Base-by-base conservation (phyloP, 2,797 vertebrate species). In the Anguilla anguilla region DNA sequence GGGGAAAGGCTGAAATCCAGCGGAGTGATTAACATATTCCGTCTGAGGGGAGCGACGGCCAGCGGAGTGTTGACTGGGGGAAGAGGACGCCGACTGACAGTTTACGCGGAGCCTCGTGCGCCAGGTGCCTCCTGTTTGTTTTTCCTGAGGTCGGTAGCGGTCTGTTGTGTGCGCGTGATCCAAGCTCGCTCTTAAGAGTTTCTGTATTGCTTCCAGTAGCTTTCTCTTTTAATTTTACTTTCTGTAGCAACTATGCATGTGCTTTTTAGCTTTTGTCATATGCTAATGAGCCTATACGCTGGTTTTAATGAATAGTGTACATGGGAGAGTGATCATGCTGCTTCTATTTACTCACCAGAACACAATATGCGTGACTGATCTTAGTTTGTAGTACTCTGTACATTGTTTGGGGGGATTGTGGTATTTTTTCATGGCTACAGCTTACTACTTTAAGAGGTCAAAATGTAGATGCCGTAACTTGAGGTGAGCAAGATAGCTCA, bases 21-120 rank as follows among this genome's bases (percentile, higher is more conserved):
- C 31, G 74, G 39, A 43, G 31, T 79, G 74, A 51, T 82, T 82
- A 82, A 82, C 79, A n/a, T 82, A 82, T 51, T 82, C 79, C 39
- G 79, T 82, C 25, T 82, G 79, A 82, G 79, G 43, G 46, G 43
- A 51, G 79, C 46, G 22, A 46, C 79, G 11, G 46, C 19, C 25
- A 11, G 79, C 43, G 11, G 19, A 13, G 22, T 51, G 79, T 51
- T 51, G 79, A 51, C 79, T 6, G 43, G 25, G 17, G 79, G 46
- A 51, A 49, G 43, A 49, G 46, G 43, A 51, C 79, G 79, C 43
- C 15, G 77, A 43, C 79, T 25, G 79, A 82, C 19, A 51, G 28
- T 19, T n/a, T 22, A 13, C 79, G 22, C 46, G 0, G 79, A 82
- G 43, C 79, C 46, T 10, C 43, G 43, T 22, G 6, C 11, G 22